These are phyloP conservation scores for Bubo bubo DNA, from an alignment of 2,113 vertebrate genomes.

Conservation along the genomic window DNA sequence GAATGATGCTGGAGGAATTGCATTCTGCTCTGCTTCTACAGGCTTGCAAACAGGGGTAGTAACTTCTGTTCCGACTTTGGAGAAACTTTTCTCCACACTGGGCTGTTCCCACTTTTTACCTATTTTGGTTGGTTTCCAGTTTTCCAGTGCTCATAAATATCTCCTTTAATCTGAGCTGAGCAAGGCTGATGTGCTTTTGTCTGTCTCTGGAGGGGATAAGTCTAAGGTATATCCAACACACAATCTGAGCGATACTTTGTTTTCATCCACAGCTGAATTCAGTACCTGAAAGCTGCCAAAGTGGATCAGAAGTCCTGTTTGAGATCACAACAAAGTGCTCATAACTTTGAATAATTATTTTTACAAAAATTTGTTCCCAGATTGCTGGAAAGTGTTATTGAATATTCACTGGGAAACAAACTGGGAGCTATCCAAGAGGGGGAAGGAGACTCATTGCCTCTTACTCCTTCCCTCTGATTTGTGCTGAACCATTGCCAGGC, in stretches of 20 bases:
- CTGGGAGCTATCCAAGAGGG: slow-evolving; percentile 16
- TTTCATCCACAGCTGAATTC: not conserved
- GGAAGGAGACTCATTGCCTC: not conserved
- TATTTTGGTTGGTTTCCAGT: not conserved
- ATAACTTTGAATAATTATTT: not conserved
- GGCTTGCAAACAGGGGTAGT: not conserved
- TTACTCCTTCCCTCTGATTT: slow-evolving; percentile 28
- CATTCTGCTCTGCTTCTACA: not conserved
- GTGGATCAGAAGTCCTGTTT: not conserved
- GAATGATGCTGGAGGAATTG: not conserved
- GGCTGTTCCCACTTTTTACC: not conserved
- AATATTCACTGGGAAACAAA: slow-evolving; percentile 33
- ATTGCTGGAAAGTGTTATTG: slow-evolving; percentile 23
- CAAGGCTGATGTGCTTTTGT: not conserved
- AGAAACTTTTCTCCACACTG: not conserved
- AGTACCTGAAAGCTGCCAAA: not conserved
- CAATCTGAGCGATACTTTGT: not conserved
- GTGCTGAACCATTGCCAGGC: slow-evolving; percentile 12
- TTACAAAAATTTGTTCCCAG: not conserved
- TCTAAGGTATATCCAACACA: not conserved
- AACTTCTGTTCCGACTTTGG: not conserved
- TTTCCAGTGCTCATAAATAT: not conserved
- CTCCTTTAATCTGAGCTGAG: not conserved
- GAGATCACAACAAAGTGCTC: not conserved
- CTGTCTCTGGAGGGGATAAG: not conserved